Percentiles rank a stretch among this genome's conserved stretches.
phyloP scores from a whole-genome alignment of 2,888 invertebrate species.

The Amblyteles armatorius region DNA sequence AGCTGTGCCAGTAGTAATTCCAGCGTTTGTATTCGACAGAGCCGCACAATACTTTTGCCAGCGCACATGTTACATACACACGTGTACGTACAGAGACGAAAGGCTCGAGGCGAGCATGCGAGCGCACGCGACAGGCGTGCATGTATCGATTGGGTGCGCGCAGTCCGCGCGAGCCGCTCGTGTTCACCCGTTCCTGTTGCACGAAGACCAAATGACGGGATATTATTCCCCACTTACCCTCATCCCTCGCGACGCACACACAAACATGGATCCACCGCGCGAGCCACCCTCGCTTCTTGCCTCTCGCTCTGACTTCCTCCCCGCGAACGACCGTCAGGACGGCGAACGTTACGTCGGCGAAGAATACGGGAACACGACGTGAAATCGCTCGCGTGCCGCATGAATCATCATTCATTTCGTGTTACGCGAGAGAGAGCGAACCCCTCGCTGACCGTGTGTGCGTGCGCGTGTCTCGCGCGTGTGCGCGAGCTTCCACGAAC shows the following conservation, averaged over 20 bases:
- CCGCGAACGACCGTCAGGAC: slow-evolving; percentile 39
- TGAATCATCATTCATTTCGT: slow-evolving; percentile 83
- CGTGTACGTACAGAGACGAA: slow-evolving; percentile 33
- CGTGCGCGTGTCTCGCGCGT: slow-evolving; percentile 20
- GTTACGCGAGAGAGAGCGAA: slow-evolving; percentile 74
- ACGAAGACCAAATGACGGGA: slow-evolving; percentile 79
- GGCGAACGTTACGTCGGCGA: slow-evolving; percentile 70
- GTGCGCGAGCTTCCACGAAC: slow-evolving; percentile 34
- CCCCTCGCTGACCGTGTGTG: slow-evolving; percentile 28
- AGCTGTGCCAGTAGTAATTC: slow-evolving; percentile 30
- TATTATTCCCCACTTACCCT: slow-evolving; percentile 80
- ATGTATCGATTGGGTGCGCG: slow-evolving; percentile 71
- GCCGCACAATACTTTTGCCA: slow-evolving; percentile 13
- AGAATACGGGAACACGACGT: slow-evolving; percentile 77
- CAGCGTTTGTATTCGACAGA: slow-evolving; percentile 29
- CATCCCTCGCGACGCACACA: slow-evolving; percentile 36
- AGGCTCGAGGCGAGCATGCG: slow-evolving; percentile 53
- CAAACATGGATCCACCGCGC: slow-evolving; percentile 22
- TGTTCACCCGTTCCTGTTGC: slow-evolving; percentile 77
- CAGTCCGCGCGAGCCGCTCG: slow-evolving; percentile 68
- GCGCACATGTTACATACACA: neutral
- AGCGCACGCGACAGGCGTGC: slow-evolving; percentile 70
- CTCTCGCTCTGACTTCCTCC: slow-evolving; percentile 49
- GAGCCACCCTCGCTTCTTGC: slow-evolving; percentile 39
- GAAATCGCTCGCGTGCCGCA: slow-evolving; percentile 82